These are phyloP conservation scores for Thereva nobilitata DNA, from an alignment of 2,888 invertebrate genomes.

Conservation along the genomic window DNA sequence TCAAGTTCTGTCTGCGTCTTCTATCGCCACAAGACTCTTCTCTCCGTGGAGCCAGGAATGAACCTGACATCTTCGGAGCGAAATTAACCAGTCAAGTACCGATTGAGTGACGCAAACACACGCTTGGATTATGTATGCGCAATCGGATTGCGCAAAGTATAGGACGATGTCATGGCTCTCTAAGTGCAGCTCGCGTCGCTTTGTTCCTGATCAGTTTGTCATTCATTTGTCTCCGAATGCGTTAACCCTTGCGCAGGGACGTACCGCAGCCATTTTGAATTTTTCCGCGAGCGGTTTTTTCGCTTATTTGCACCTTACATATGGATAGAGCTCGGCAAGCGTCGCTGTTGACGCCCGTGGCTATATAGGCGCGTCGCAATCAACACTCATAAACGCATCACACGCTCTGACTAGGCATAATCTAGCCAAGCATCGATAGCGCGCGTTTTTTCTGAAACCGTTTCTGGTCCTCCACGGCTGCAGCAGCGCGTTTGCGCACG, in stretches of 20 bases:
- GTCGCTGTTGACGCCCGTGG: slow-evolving; percentile 8
- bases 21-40: slow-evolving; percentile 2
- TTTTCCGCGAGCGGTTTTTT: slow-evolving; percentile 13
- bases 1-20: slow-evolving; percentile 5
- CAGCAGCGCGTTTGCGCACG: slow-evolving; percentile 23
- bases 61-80: slow-evolving; percentile 19
- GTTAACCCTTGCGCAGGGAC: too few relatives aligned
- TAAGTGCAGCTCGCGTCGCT: not conserved
- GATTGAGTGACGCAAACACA: slow-evolving; percentile 35
- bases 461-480: slow-evolving; percentile 39
- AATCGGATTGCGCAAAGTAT: slow-evolving; percentile 13
- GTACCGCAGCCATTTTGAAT: slow-evolving; percentile 37
- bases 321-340: slow-evolving; percentile 16
- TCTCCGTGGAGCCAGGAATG: slow-evolving; percentile 1
- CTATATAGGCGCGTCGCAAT: slow-evolving; percentile 1
- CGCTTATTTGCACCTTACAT: slow-evolving; percentile 6
- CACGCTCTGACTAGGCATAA: not conserved
- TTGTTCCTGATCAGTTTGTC: slow-evolving; percentile 39
- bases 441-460: slow-evolving; percentile 4
- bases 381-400: not conserved
- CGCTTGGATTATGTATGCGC: slow-evolving; percentile 19
- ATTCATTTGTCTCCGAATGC: slow-evolving; percentile 39
- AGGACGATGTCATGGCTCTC: not conserved
- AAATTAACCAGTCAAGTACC: slow-evolving; percentile 42
- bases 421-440: not conserved